phyloP scores from a whole-genome alignment of 2,888 invertebrate genomes.

The Biston betularia region DNA sequence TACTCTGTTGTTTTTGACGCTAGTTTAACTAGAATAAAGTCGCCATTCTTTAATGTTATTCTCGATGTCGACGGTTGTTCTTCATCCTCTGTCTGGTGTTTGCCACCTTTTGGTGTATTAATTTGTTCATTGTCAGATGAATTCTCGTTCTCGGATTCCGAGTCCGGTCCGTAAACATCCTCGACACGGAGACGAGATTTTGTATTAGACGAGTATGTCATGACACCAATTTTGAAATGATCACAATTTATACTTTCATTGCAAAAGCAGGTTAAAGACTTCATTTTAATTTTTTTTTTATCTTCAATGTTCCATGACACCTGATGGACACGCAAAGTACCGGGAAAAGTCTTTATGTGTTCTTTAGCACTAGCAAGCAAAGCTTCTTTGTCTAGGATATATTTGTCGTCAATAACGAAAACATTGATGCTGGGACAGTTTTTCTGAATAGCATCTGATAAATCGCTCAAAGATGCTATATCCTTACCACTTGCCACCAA shows the following conservation, averaged over 20 bases:
- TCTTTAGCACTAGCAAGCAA: too few species aligned
- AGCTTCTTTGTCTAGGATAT: background rate
- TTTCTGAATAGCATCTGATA: background rate
- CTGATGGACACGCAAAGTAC: background rate
- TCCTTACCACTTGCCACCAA: background rate
- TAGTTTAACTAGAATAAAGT: slow-evolving; percentile 4
- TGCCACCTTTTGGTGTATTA: too few species aligned
- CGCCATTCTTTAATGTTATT: background rate
- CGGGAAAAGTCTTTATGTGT: background rate
- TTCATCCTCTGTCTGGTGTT: background rate
- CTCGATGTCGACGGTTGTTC: background rate
- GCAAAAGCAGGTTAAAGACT: too few species aligned
- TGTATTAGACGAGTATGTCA: too few species aligned
- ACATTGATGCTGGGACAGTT: background rate
- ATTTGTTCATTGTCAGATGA: too few species aligned
- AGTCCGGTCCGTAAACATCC: too few species aligned
- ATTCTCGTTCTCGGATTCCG: too few species aligned
- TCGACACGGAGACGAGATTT: too few species aligned
- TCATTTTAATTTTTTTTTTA: too few species aligned
- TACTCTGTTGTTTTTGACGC: slow-evolving; percentile 36
- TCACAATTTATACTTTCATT: background rate
- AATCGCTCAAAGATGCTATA: background rate
- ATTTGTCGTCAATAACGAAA: background rate
- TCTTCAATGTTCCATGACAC: background rate
- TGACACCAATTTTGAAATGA: background rate